Base-by-base conservation (phyloP, 2,797 vertebrate genomes). In the Argyrosomus regius region DNA sequence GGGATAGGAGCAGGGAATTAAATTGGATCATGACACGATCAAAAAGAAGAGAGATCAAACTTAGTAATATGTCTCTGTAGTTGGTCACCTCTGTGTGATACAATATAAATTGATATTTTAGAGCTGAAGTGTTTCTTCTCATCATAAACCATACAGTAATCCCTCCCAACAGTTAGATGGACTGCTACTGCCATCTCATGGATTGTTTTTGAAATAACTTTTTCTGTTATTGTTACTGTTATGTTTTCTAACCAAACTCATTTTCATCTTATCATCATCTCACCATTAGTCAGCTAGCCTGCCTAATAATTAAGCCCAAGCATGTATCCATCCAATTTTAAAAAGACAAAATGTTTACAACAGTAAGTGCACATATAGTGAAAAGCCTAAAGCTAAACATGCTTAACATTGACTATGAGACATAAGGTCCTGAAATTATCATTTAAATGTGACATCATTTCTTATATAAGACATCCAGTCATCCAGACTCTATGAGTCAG, bases 141-240 rank as follows among this genome's bases (percentile, higher is more conserved):
- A 45, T 58, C 4, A 56, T 35, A 28, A 63, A 50, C 4, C 20
- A 18, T 24, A 6, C 6, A 41, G 49, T 11, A 5, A 35, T 39
- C 39, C 16, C 49, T 62, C 10, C 61, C 13, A 10, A 39, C n/a
- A 24, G 17, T 57, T 57, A n/a, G 20, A n/a, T 65, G 46, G n/a
- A 35, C 35, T 63, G 31, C 71, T 67, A 74, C 61, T 78, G 76
- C 68, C 76, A 59, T 52, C 72, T 22, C 22, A 12, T 57, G 72
- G 61, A 43, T 16, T 31, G 4, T 22, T 31, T 31, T n/a, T 20
- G 1, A 17, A 24, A 62, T 22, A 62, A 68, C 16, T 6, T 24
- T 54, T 22, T 22, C 22, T 22, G 22, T 22, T 22, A 22, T 22
- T 22, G 22, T 22, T 22, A 22, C 22, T 22, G 22, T 22, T 22